These are phyloP conservation scores for Nilaparvata lugens DNA, from an alignment of 1,140 invertebrate species.

Conservation along the genomic window DNA sequence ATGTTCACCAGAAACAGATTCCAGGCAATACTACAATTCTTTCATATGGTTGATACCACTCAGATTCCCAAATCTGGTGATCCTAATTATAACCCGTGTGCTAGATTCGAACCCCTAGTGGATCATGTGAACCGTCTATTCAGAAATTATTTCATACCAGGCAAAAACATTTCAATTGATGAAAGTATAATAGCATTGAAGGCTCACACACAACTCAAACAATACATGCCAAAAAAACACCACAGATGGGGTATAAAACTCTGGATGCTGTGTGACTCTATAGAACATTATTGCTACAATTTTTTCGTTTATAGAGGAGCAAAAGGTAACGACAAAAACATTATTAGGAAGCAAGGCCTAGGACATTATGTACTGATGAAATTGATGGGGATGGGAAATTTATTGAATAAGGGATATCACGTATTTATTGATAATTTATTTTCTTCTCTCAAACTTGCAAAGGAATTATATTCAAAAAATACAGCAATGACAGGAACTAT, in stretches of 20 bases:
- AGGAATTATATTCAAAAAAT: background rate
- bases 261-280: constrained; percentile 15
- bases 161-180: constrained; percentile 16
- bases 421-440: constrained; percentile 5
- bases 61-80: background rate
- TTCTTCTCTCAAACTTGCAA: constrained; percentile 2
- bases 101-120: constrained; percentile 9
- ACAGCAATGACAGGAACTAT: background rate
- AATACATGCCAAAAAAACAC: constrained; percentile 20
- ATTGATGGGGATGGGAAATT: background rate
- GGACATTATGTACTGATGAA: background rate
- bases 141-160: constrained; percentile 5
- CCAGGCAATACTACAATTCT: constrained; percentile 13
- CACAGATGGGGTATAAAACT: constrained; percentile 21
- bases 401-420: constrained; percentile 5
- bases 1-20: constrained; percentile 17
- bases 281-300: constrained; percentile 5
- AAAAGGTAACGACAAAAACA: background rate
- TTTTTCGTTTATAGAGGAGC: constrained; percentile 12
- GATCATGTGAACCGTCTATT: constrained; percentile 10
- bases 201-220: constrained; percentile 12
- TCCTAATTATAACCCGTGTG: constrained; percentile 12
- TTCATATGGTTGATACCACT: constrained; percentile 11
- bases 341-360: background rate
- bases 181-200: constrained; percentile 15